Base-by-base conservation (phyloP, 2,113 vertebrate species). In the Gymnocephalus cernua region DNA sequence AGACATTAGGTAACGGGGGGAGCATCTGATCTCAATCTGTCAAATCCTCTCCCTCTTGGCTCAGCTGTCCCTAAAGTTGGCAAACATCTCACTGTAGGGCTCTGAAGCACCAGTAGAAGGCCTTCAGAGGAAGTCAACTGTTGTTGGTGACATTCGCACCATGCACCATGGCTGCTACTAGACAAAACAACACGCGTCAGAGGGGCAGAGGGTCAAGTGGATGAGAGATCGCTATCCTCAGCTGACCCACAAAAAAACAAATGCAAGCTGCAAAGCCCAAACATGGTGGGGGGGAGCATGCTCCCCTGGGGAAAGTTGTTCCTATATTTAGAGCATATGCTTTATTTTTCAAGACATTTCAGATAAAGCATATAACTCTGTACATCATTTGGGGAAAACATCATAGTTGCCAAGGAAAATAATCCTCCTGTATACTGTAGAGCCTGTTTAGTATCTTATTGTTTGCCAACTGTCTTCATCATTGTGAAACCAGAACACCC, bases 51-150 rank as follows among this genome's bases (percentile, higher is more conserved):
- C 50, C 48, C 70, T 41, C 3, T 14, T 18, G 14, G 6, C 45
- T 77, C 90, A 93, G 89, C 90, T 89, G 90, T 91, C 70, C 32
- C 47, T 21, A 25, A 12, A 29, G 62, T 32, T 63, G 61, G 59
- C 47, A 25, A 58, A 41, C 67, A 19, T 61, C 63, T 62, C 77
- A 27, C 18, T 19, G 2, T 2, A 2, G 18, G 16, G 44, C 48
- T 74, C 16, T 11, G 15, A 75, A 78, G 79, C 27, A n/a, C 56
- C 27, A 57, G 69, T 25, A 47, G 10, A 44, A 51, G 63, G 32
- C 14, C 45, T 59, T 53, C 16, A 0, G 32, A 58, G 53, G 57
- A 50, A 70, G 71, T 80, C 92, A 89, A 86, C 91, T 86, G 88
- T 69, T 53, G 50, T n/a, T 59, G 83, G 62, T 32, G 66, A 81